Base-by-base conservation (phyloP, 2,888 invertebrate species). In the Dysmachus trigonus region DNA sequence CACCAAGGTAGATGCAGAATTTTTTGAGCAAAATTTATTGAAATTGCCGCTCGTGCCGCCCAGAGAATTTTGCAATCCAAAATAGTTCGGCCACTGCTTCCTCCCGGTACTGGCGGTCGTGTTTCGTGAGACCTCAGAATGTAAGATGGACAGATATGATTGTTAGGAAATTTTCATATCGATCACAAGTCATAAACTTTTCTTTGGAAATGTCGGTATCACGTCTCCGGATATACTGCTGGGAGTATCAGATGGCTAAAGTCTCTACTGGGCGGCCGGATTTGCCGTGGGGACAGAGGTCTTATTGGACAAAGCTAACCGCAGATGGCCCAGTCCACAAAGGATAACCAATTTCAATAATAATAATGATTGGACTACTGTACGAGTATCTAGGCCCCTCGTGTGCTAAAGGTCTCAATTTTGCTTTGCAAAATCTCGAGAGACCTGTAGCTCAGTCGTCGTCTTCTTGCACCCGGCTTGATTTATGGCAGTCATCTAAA, bases 371-470 rank as follows among this genome's bases (percentile, higher is more conserved):
- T 10, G 53, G 74, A 86, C 86, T 86, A 86, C 86, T 82, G 86
- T 86, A 47, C n/a, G 47, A 47, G 47, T 18, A 71, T 84, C 86
- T 76, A 86, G 86, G 84, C 83, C 83, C 83, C 76, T 83, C 84
- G 86, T 86, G 83, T 83, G 83, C 83, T 84, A 86, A 86, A 86
- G 86, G 86, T 86, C 86, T 86, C 83, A 86, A 86, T 86, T 86
- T 86, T 62, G 51, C 1, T 13, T 86, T 83, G 71, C 76, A 77
- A 47, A 83, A 83, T 13, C 73, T 8, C 47, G 31, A 83, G 51
- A 83, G 85, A 85, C 22, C 74, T 74, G 72, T n/a, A 13, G 83
- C 18, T 10, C 35, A n/a, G 47, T 84, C 31, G 47, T 31, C 71
- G 41, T 33, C 51, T 47, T 85, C 71, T 27, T 33, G 41, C 73